Evolutionary conservation across 2,888 invertebrate species (phyloP), one percentile per base, ranked within the genome.

Genomic region (Drosophila barbarae): DNA sequence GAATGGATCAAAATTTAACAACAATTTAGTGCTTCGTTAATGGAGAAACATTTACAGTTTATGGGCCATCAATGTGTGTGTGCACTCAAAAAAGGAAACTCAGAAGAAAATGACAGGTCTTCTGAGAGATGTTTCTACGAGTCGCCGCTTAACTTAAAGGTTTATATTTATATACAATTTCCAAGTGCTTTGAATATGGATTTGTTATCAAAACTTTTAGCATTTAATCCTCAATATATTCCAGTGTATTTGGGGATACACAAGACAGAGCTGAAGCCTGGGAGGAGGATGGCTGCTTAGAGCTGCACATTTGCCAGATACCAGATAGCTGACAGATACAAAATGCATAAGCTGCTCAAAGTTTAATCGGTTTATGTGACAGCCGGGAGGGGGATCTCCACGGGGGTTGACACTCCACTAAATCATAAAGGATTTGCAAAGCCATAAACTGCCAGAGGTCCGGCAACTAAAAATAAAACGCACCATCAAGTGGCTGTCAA

Each of bases 311-410:
- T 80, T 61, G 63, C 47, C 50, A 69, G 68, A 77, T 74, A 81
- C 67, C 59, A 61, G 79, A 84, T 69, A 75, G 50, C 58, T 71
- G 71, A 71, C 68, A 61, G 53, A 61, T 63, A 63, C 60, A 42
- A 69, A 73, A 71, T 78, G 71, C 85, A 73, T 78, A 83, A 84
- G 85, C 83, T 78, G 79, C 76, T 84, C 79, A 75, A 81, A 79
- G 66, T 79, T 84, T 76, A 82, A 79, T 82, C 78, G 85, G 74
- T 84, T 83, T 83, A 77, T 78, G 68, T 68, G 78, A 78, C 76
- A 84, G 73, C 59, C 57, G 46, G 64, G 64, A 66, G 55, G 49
- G 42, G 69, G 41, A 57, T 36, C 23, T 69, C 30, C 49, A 34
- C 21, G 15, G 49, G 18, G 58, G 30, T 21, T 15, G 41, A 65